Base-by-base conservation (phyloP, 92 coral and sea anemone species). In the Epizoanthus fatuus region DNA sequence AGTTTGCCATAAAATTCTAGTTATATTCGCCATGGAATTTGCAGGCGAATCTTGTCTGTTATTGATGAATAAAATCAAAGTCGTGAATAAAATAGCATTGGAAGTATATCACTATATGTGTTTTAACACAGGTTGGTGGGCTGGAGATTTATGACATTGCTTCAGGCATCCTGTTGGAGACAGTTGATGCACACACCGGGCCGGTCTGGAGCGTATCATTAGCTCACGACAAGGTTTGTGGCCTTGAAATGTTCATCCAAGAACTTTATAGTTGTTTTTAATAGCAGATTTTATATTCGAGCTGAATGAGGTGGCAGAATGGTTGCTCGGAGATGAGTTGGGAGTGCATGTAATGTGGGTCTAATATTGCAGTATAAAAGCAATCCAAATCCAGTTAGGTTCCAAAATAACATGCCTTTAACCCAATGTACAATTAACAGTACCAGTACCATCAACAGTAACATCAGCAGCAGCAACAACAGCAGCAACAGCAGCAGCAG, bases 121-220 rank as follows among this genome's bases (percentile, higher is more conserved):
- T 39, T n/a, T 62, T 42, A n/a, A 49, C 72, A 56, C 59, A 96
- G 99, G 96, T 84, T 38, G 99, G 99, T n/a, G 90, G 91, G 55
- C 85, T 97, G 9, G 98, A 93, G 90, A 84, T 97, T 25, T 97
- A 86, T 74, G 97, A 97, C 74, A 88, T 97, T 37, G 92, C 97
- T 14, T 94, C 99, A 42, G 99, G 99, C 12, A 83, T 64, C 44
- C 92, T 97, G 11, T 81, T 97, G 58, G 99, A 97, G 90, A 80
- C 93, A 37, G 98, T 97, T 1, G 98, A 93, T 68, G 99, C 99
- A 19, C 99, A 97, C 42, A 90, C 88, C 20, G 99, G 99, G 37
- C 97, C 99, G 8, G 95, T 97, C 49, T 97, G 99, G 99, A 87
- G 94, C 47, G 59, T 97, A 57, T 84, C 97, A n/a, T 57, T 95